Conservation (phyloP, 2,888 invertebrate species). For the Sympetrum striolatum region DNA sequence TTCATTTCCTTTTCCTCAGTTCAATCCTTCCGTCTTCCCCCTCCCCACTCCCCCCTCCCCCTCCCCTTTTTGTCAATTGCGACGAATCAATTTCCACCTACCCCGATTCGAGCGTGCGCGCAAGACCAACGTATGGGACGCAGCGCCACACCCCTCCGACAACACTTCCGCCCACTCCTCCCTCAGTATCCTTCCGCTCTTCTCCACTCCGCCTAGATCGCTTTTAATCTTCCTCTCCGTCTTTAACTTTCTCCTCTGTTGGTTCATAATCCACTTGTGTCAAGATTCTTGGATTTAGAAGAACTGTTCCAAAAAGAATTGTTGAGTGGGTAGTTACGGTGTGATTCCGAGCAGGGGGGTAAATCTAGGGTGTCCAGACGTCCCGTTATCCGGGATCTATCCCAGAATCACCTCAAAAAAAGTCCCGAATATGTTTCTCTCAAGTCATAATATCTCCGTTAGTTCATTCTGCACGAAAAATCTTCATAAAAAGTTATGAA, state of each 20-base stretch:
- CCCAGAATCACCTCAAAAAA: no score
- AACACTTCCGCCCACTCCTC: not conserved
- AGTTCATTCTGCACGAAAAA: no score
- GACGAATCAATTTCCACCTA: constrained; percentile 39
- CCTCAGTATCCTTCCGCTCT: not conserved
- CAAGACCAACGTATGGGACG: constrained; percentile 18
- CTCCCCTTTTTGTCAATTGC: constrained; percentile 42
- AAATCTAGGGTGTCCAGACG: no score
- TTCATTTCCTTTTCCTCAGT: constrained; percentile 2
- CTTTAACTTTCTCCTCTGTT: not conserved
- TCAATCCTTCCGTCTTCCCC: not conserved
- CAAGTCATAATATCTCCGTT: no score
- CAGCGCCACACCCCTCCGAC: not conserved
- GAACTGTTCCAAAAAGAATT: not conserved
- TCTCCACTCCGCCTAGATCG: not conserved
- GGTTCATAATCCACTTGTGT: no score
- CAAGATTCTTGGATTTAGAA: not conserved
- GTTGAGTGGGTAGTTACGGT: not conserved
- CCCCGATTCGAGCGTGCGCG: constrained; percentile 33
- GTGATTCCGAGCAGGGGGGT: no score
- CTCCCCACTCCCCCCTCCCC: not conserved
- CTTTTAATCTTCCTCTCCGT: not conserved
- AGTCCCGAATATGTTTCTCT: no score
- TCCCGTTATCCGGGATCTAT: no score
- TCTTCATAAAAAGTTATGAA: no score